A percentile compares a stretch with the other conserved stretches of the same genome.
Conservation (phyloP, 2,797 vertebrate genomes). For the Sebastes variabilis region DNA sequence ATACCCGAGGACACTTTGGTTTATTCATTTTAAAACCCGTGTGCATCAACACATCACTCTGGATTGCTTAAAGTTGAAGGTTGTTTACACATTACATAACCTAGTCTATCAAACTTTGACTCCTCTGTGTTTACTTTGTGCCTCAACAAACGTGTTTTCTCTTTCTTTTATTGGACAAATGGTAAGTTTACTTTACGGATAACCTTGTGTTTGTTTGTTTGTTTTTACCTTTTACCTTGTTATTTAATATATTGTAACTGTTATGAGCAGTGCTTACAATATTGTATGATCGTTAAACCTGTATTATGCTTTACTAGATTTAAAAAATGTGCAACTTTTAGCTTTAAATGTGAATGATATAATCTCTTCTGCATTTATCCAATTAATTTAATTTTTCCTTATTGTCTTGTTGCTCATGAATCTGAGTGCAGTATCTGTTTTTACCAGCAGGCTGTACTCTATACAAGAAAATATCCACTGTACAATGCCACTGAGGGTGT, state of each 20-base stretch:
- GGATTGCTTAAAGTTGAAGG: slow-evolving; percentile 27
- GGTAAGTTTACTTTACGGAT: neutral
- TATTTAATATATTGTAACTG: neutral
- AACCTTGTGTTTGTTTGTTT: neutral
- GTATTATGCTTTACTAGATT: neutral
- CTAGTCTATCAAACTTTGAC: neutral
- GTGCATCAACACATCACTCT: neutral
- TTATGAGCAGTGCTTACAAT: neutral
- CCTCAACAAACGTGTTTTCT: neutral
- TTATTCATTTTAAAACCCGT: neutral
- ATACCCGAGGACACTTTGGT: neutral
- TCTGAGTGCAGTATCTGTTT: neutral
- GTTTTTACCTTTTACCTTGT: neutral
- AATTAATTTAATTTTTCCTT: neutral
- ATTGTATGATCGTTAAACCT: neutral
- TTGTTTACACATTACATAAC: slow-evolving; percentile 17
- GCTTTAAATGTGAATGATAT: neutral
- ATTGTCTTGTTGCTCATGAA: neutral
- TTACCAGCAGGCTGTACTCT: slow-evolving; percentile 56
- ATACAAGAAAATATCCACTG: slow-evolving; percentile 8
- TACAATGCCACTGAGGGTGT: rapidly evolving
- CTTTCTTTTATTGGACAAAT: neutral
- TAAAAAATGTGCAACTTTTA: neutral
- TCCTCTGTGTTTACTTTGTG: slow-evolving; percentile 17
- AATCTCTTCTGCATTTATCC: neutral